Evolutionary conservation across 2,888 invertebrate species (phyloP).

Genomic region (Patella caerulea): DNA sequence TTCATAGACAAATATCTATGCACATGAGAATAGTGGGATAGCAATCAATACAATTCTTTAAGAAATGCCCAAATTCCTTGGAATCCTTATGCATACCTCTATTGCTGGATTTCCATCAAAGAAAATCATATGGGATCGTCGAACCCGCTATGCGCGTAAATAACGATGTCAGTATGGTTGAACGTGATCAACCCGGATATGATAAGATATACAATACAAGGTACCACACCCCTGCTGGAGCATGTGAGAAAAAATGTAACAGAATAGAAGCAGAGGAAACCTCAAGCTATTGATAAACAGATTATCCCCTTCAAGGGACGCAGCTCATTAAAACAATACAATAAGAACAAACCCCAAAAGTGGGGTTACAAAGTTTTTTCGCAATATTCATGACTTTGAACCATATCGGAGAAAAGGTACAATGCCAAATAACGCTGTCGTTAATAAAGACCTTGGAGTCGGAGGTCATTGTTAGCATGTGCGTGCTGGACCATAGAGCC

Average conservation of each 20-base stretch:
- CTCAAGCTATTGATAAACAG: conserved; percentile 32
- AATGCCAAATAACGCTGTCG: background rate
- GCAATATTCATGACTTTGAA: conserved; percentile 37
- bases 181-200: background rate
- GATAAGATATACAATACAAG: background rate
- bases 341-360: conserved; percentile 32
- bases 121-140: no score
- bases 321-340: conserved; percentile 26
- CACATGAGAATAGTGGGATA: no score
- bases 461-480: no score
- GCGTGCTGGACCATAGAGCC: no score
- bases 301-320: conserved; percentile 34
- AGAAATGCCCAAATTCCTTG: no score
- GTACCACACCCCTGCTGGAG: background rate
- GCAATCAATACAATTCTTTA: no score
- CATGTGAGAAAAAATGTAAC: conserved; percentile 22
- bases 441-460: conserved; percentile 21
- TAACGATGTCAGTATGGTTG: no score
- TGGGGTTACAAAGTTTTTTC: conserved; percentile 39
- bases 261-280: conserved; percentile 23
- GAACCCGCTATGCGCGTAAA: no score
- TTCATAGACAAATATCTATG: no score
- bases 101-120: no score
- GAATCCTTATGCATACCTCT: no score
- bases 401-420: conserved; percentile 26